Conservation (phyloP, 2,113 vertebrate species). For the Callorhinus ursinus region DNA sequence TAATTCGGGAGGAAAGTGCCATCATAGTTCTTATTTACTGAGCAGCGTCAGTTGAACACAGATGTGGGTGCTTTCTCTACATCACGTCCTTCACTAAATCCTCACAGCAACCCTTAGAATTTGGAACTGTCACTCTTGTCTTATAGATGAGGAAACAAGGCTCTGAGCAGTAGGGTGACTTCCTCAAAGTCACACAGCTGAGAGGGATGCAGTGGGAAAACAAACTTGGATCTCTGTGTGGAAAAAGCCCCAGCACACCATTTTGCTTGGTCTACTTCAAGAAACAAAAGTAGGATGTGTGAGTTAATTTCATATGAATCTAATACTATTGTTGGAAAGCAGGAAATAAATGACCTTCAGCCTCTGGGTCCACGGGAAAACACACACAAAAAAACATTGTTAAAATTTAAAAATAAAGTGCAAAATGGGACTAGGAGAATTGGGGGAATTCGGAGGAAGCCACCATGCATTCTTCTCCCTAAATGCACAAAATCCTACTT, state of each 20-base stretch:
- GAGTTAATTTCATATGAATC: background rate
- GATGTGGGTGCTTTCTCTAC: background rate
- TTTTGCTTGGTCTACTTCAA: background rate
- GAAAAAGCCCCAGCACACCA: background rate
- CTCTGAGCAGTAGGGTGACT: background rate
- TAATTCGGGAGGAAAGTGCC: background rate
- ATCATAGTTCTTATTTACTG: background rate
- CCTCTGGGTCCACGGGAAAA: background rate
- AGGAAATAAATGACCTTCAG: slow-evolving; percentile 30
- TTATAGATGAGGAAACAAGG: background rate
- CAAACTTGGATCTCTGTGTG: background rate
- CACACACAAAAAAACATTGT: background rate
- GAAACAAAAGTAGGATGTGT: slow-evolving; percentile 3
- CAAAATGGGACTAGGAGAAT: background rate
- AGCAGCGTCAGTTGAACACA: background rate
- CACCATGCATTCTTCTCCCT: background rate
- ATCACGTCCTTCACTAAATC: background rate
- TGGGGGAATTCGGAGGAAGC: background rate
- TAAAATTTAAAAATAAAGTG: background rate
- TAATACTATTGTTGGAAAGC: background rate
- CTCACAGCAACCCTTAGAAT: background rate
- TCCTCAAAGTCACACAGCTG: background rate
- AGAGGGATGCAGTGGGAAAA: background rate
- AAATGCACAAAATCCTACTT: background rate
- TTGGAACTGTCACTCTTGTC: background rate